Conservation (phyloP, 2,797 vertebrate species). For the Sciurus vulgaris region DNA sequence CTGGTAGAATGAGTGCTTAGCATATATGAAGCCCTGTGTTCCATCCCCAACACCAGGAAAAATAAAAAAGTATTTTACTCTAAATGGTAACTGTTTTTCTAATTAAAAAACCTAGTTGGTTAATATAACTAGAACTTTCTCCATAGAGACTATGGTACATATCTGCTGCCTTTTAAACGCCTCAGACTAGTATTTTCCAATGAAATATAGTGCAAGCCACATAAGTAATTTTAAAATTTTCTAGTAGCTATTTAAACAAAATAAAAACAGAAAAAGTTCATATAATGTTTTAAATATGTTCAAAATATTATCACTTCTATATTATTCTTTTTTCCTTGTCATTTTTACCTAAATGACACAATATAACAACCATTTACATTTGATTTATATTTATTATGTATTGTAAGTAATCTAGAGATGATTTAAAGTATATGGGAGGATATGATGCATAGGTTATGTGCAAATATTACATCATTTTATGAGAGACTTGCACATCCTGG, state of each 20-base stretch:
- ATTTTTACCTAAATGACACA: too few species aligned
- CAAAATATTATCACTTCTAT: conserved; percentile 60
- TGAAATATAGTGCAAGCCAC: conserved; percentile 36
- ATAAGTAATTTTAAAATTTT: conserved; percentile 54
- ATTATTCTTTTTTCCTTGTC: neutral
- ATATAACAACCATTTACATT: too few species aligned
- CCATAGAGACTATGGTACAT: conserved; percentile 12
- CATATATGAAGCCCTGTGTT: neutral
- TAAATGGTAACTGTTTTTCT: conserved; percentile 41
- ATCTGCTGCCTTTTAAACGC: conserved; percentile 49
- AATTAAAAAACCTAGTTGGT: neutral
- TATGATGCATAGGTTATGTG: too few species aligned
- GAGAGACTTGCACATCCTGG: too few species aligned
- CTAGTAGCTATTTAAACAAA: conserved; percentile 32
- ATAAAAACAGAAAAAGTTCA: conserved; percentile 36
- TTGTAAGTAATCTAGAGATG: too few species aligned
- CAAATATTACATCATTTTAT: too few species aligned
- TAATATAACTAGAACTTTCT: conserved; percentile 48
- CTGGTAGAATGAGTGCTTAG: neutral
- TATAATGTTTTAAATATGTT: conserved; percentile 44
- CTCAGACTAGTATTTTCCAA: conserved; percentile 26
- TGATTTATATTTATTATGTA: too few species aligned
- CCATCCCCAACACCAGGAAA: neutral
- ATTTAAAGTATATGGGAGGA: too few species aligned
- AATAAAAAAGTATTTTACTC: neutral